Percentiles rank a stretch among this genome's conserved stretches.
These are phyloP conservation scores for Balaeniceps rex DNA, from an alignment of 2,113 vertebrate species.

Conservation along the genomic window DNA sequence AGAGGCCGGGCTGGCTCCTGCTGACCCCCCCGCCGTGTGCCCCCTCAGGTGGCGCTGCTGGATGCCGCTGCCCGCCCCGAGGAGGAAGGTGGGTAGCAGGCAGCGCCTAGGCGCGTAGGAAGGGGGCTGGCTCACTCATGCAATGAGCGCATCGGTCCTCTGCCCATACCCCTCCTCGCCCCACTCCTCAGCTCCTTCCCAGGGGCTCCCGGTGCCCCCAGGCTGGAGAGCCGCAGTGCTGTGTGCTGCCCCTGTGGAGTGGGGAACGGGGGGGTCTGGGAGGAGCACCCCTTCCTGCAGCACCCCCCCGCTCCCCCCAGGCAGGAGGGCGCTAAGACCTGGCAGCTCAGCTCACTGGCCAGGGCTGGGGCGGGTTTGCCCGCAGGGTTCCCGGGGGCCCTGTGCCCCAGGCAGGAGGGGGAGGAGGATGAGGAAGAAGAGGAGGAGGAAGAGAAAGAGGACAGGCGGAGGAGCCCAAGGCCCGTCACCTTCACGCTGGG, in stretches of 20 bases:
- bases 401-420: background rate
- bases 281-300: background rate
- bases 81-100: constrained; percentile 40
- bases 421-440: background rate
- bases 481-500: background rate
- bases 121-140: background rate
- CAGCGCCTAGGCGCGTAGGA: background rate
- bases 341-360: background rate
- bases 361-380: background rate
- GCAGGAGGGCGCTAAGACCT: background rate
- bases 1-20: background rate
- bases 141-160: accelerated
- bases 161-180: accelerated
- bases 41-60: constrained; percentile 8
- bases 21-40: background rate
- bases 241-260: background rate
- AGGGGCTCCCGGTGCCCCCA: background rate
- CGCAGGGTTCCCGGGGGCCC: background rate
- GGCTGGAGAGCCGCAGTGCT: background rate
- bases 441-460: background rate
- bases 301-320: background rate
- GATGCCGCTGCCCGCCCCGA: background rate
- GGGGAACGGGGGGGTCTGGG: background rate
- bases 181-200: background rate
- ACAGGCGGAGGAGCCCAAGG: background rate